phyloP scores from a whole-genome alignment of 1,140 invertebrate species.

The Ganaspis sp. region DNA sequence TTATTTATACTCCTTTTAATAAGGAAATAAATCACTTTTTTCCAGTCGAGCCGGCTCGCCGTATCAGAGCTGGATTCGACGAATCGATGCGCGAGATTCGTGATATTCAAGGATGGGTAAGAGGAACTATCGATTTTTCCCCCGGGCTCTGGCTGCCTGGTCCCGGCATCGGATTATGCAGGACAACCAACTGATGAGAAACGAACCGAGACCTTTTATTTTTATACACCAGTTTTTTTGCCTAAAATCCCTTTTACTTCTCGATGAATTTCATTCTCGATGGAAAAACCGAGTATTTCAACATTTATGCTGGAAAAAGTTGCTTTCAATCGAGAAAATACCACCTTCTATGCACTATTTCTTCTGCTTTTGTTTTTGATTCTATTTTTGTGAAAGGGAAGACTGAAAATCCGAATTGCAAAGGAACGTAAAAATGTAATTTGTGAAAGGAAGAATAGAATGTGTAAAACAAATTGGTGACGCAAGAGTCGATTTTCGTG shows the following conservation, averaged over 20 bases:
- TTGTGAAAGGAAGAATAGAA: too few species aligned
- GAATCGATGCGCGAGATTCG: background rate
- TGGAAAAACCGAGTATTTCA: background rate
- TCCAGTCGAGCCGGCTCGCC: background rate
- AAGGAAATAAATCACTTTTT: slow-evolving; percentile 2
- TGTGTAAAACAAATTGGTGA: too few species aligned
- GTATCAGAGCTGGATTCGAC: background rate
- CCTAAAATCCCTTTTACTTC: background rate
- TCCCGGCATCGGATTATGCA: background rate
- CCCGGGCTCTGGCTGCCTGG: background rate
- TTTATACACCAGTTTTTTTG: slow-evolving; percentile 2
- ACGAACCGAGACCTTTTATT: slow-evolving; percentile 5
- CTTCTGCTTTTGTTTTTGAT: too few species aligned
- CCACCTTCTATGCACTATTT: background rate
- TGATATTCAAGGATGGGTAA: background rate
- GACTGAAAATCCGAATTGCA: too few species aligned
- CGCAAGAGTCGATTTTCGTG: too few species aligned
- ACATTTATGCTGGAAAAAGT: background rate
- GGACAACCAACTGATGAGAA: background rate
- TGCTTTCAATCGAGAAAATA: background rate
- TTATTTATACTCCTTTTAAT: background rate
- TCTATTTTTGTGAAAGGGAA: too few species aligned
- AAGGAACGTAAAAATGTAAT: too few species aligned
- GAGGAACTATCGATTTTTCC: slow-evolving; percentile 5
- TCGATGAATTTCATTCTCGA: background rate